These are phyloP conservation scores for Philopotamus ludificatus DNA, from an alignment of 1,140 invertebrate species.

Conservation along the genomic window DNA sequence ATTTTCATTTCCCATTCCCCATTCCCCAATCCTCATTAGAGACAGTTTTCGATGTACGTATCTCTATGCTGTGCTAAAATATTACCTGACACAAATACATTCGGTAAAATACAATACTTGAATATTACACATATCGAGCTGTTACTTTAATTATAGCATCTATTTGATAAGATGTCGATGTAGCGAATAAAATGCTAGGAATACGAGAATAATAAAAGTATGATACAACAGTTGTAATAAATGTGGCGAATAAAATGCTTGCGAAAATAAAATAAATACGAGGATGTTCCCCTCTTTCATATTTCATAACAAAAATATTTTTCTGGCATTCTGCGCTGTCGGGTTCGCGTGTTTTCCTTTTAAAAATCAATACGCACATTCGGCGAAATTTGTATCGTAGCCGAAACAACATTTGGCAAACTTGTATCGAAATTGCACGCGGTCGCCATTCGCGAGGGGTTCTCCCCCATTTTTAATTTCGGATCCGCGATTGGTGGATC, in stretches of 20 bases:
- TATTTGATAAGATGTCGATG: too few relatives aligned
- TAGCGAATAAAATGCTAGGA: too few relatives aligned
- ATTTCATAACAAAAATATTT: conserved; percentile 25
- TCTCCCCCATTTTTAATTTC: conserved; percentile 8
- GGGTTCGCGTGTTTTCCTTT: not conserved
- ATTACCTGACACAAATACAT: too few relatives aligned
- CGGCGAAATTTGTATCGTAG: not conserved
- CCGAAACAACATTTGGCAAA: conserved; percentile 29
- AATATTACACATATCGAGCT: too few relatives aligned
- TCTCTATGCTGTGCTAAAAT: too few relatives aligned
- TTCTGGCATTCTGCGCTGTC: not conserved
- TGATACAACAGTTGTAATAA: too few relatives aligned
- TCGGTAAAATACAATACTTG: too few relatives aligned
- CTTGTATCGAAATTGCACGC: conserved; percentile 18
- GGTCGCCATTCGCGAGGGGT: conserved; percentile 13
- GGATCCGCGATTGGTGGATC: conserved; percentile 3
- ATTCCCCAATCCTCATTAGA: too few relatives aligned
- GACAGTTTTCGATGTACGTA: too few relatives aligned
- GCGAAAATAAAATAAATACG: not conserved
- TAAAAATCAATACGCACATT: conserved; percentile 25
- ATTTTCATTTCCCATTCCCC: too few relatives aligned
- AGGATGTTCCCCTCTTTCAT: not conserved
- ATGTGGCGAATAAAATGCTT: not conserved
- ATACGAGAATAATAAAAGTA: too few relatives aligned
- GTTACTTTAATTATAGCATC: too few relatives aligned